phyloP scores from a whole-genome alignment of 1,140 invertebrate genomes.

The Zaprionus lachaisei region DNA sequence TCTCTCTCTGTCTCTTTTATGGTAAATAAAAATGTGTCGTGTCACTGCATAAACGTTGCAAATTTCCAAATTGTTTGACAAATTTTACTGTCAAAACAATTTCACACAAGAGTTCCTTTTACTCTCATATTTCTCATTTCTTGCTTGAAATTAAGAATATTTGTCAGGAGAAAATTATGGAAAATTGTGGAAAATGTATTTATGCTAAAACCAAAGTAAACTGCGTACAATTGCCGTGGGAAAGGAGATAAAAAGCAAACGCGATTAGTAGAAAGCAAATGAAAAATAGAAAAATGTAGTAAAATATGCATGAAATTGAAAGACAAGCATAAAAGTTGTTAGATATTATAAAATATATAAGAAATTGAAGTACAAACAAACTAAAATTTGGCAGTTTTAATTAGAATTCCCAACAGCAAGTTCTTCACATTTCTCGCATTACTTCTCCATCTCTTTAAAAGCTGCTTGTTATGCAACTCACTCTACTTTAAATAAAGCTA shows the following conservation, averaged over 20 bases:
- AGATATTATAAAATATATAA: background rate
- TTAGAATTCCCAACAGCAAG: background rate
- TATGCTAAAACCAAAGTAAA: background rate
- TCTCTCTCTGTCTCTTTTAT: slow-evolving; percentile 3
- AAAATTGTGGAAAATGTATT: background rate
- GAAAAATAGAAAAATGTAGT: background rate
- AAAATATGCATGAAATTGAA: background rate
- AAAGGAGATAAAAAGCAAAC: background rate
- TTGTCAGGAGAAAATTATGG: background rate
- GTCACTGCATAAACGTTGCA: slow-evolving; percentile 41
- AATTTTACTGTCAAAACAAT: slow-evolving; percentile 12
- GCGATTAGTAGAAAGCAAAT: background rate
- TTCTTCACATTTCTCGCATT: background rate
- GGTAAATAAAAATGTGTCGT: slow-evolving; percentile 6
- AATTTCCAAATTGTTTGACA: slow-evolving; percentile 30
- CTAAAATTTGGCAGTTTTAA: background rate
- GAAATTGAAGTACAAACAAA: background rate
- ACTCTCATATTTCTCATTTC: background rate
- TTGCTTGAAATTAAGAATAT: background rate
- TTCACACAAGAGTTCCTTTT: background rate
- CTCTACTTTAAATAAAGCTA: background rate
- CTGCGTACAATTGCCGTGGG: background rate
- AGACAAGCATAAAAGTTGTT: no score
- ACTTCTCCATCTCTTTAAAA: background rate
- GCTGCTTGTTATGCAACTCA: background rate